Evolutionary conservation across 2,888 invertebrate species (phyloP).

Genomic region (Scaeva pyrastri): DNA sequence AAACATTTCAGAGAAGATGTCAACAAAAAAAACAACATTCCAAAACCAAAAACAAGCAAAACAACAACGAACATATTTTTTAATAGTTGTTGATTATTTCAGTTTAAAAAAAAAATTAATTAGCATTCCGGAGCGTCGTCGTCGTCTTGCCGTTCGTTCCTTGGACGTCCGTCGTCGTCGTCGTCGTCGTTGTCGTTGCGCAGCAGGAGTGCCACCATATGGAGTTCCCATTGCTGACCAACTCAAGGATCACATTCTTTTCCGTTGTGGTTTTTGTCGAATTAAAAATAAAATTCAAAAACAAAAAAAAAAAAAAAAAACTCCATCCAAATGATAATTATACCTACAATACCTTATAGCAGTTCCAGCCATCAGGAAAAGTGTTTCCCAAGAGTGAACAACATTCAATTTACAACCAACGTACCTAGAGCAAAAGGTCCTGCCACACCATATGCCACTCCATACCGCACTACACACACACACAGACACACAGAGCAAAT

Average conservation of each 20-base stretch:
- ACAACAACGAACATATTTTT: slow-evolving; percentile 42
- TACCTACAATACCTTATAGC: slow-evolving; percentile 35
- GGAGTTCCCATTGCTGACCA: slow-evolving; percentile 48
- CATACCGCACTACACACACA: slow-evolving; percentile 15
- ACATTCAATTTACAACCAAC: slow-evolving; percentile 42
- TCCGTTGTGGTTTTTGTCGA: slow-evolving; percentile 14
- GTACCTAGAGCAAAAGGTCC: slow-evolving; percentile 44
- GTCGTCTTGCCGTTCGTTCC: no score
- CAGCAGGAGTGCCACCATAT: slow-evolving; percentile 76
- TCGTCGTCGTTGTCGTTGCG: slow-evolving; percentile 29
- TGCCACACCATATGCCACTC: slow-evolving; percentile 67
- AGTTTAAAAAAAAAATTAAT: slow-evolving; percentile 70
- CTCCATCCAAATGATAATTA: slow-evolving; percentile 60
- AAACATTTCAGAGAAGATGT: slow-evolving; percentile 10
- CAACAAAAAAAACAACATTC: slow-evolving; percentile 2
- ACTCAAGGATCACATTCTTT: slow-evolving; percentile 58
- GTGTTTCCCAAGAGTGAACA: slow-evolving; percentile 74
- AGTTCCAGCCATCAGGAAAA: slow-evolving; percentile 30
- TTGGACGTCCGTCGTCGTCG: slow-evolving; percentile 1
- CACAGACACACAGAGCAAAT: not conserved
- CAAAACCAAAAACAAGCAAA: slow-evolving; percentile 7
- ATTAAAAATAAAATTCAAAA: slow-evolving; percentile 14
- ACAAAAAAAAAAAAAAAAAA: not conserved
- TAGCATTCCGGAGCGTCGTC: slow-evolving; percentile 65
- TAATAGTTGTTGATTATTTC: slow-evolving; percentile 73